Conservation (phyloP, 1,140 invertebrate genomes). For the Lethrus apterus region DNA sequence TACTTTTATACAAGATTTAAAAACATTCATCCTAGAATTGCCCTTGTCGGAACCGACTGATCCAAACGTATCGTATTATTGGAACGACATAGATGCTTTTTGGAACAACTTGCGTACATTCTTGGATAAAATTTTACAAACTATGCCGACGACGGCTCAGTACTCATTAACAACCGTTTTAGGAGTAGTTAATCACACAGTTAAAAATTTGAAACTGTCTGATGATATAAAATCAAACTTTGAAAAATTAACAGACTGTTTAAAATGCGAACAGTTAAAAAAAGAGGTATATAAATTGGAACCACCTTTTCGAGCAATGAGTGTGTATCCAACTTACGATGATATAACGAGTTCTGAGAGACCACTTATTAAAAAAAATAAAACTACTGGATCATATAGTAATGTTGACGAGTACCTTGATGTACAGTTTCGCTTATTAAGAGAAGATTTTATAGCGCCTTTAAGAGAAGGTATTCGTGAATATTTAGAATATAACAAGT, state of each 20-base stretch:
- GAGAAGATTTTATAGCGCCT: conserved; percentile 64
- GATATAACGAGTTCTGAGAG: conserved; percentile 33
- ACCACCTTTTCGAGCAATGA: conserved; percentile 44
- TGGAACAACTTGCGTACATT: conserved; percentile 40
- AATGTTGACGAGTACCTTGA: conserved; percentile 66
- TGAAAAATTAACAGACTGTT: conserved; percentile 32
- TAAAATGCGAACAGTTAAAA: conserved; percentile 32
- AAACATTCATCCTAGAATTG: no score
- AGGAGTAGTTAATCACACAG: conserved; percentile 35
- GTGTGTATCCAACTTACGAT: conserved; percentile 39
- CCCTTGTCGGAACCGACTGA: no score
- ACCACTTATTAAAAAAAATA: conserved; percentile 51
- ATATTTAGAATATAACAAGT: conserved; percentile 28
- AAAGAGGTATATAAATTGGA: conserved; percentile 33
- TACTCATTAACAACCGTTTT: conserved; percentile 38
- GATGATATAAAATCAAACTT: conserved; percentile 34
- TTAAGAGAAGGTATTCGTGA: conserved; percentile 48
- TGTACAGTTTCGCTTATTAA: conserved; percentile 64
- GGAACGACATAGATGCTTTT: conserved; percentile 40
- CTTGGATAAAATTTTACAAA: conserved; percentile 36
- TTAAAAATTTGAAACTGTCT: conserved; percentile 39
- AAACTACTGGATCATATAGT: conserved; percentile 52
- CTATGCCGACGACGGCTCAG: conserved; percentile 39
- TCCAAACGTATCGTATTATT: no score
- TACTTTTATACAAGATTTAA: no score